A percentile compares a stretch with the other conserved stretches of the same genome.
Evolutionary conservation across 2,113 vertebrate genomes (phyloP).

Genomic region (Phocoena sinus): DNA sequence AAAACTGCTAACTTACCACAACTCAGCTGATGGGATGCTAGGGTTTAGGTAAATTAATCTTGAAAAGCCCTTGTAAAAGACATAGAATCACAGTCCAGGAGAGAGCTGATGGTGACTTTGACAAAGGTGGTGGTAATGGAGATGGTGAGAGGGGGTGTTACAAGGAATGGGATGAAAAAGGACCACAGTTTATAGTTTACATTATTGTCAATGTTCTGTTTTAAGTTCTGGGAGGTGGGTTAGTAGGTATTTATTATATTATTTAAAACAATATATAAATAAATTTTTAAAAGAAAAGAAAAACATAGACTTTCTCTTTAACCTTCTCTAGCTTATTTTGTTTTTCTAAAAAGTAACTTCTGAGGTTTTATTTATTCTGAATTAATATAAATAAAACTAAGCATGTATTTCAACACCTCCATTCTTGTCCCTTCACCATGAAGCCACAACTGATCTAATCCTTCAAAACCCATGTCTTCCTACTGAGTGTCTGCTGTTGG

Average conservation of each 20-base stretch:
- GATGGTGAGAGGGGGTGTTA: background rate
- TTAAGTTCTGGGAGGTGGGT: background rate
- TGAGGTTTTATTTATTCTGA: background rate
- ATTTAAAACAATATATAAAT: background rate
- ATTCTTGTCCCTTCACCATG: background rate
- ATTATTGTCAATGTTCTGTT: background rate
- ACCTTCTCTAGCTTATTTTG: background rate
- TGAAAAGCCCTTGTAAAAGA: background rate
- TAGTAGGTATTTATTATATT: background rate
- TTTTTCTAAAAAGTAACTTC: conserved; percentile 5
- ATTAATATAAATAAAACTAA: background rate
- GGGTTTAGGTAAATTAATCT: background rate
- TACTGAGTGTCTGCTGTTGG: background rate
- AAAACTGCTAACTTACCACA: background rate
- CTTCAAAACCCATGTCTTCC: background rate
- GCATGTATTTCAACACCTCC: background rate
- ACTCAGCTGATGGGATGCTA: background rate
- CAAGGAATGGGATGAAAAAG: background rate
- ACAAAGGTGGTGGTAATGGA: background rate
- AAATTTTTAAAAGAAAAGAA: background rate
- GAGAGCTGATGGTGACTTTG: background rate
- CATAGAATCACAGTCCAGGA: background rate
- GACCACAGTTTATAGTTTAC: background rate
- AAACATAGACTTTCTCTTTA: background rate
- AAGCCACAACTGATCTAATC: background rate